Evolutionary conservation across 2,888 invertebrate genomes (phyloP), one percentile per base, ranked within the genome.

Genomic region (Leuctra nigra): DNA sequence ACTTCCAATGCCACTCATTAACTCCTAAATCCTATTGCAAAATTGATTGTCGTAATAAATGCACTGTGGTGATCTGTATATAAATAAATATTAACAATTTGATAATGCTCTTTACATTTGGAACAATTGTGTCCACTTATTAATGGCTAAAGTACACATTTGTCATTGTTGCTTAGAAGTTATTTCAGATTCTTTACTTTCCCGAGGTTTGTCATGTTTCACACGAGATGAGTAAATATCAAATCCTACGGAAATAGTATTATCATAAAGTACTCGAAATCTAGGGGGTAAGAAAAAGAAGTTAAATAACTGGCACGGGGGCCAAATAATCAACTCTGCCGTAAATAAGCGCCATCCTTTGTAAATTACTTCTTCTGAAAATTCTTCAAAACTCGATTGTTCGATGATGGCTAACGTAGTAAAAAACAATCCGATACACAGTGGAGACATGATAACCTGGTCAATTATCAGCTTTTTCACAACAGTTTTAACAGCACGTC

Each of bases 111-210:
- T n/a, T n/a, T n/a, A n/a, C n/a, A n/a, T n/a, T n/a, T n/a, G n/a
- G n/a, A n/a, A n/a, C n/a, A n/a, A n/a, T n/a, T n/a, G n/a, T n/a
- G n/a, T n/a, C n/a, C n/a, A n/a, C n/a, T n/a, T n/a, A n/a, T n/a
- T n/a, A n/a, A n/a, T n/a, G n/a, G n/a, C n/a, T n/a, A n/a, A n/a
- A n/a, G n/a, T n/a, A n/a, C n/a, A n/a, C n/a, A n/a, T n/a, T n/a
- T n/a, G n/a, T n/a, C n/a, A n/a, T n/a, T n/a, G n/a, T n/a, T n/a
- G n/a, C n/a, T n/a, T n/a, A n/a, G n/a, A n/a, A n/a, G n/a, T n/a
- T n/a, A n/a, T n/a, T n/a, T n/a, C 29, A 29, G 29, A 7, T 7
- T 11, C 11, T 29, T 29, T 29, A 29, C 29, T 85, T 77, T 58
- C 70, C 44, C 4, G 18, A 6, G 44, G 44, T 22, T 22, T 44